A percentile compares a stretch with the other conserved stretches of the same genome.
Conservation (phyloP, 2,113 vertebrate species). For the Scytalopus superciliaris region DNA sequence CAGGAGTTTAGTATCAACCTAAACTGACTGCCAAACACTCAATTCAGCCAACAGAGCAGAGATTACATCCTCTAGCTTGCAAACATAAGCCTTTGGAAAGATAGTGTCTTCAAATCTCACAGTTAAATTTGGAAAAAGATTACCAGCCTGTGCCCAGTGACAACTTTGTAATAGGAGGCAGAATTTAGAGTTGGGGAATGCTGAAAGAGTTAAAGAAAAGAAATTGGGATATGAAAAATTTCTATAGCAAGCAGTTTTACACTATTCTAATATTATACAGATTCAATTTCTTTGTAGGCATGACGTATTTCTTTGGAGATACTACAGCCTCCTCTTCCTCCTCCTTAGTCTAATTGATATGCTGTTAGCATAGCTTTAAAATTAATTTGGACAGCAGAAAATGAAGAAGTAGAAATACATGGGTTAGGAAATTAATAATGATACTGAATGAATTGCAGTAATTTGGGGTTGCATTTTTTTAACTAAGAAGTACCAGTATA, state of each 20-base stretch:
- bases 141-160: neutral
- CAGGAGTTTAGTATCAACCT: neutral
- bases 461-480: neutral
- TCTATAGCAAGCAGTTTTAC: neutral
- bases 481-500: neutral
- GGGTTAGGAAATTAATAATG: neutral
- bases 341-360: neutral
- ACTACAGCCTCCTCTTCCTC: neutral
- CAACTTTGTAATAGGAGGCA: fast-evolving
- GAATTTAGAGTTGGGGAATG: neutral
- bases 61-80: neutral
- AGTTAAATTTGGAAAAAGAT: neutral
- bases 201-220: neutral
- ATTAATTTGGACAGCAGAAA: neutral
- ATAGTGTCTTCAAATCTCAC: neutral
- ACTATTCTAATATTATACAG: neutral
- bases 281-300: neutral
- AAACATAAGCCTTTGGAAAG: neutral
- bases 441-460: neutral
- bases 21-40: neutral
- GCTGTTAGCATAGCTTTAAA: neutral
- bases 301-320: neutral
- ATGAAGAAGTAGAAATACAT: neutral
- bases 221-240: neutral
- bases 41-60: neutral